phyloP scores from a whole-genome alignment of 2,113 vertebrate genomes.

The Pelvicachromis taeniatus region DNA sequence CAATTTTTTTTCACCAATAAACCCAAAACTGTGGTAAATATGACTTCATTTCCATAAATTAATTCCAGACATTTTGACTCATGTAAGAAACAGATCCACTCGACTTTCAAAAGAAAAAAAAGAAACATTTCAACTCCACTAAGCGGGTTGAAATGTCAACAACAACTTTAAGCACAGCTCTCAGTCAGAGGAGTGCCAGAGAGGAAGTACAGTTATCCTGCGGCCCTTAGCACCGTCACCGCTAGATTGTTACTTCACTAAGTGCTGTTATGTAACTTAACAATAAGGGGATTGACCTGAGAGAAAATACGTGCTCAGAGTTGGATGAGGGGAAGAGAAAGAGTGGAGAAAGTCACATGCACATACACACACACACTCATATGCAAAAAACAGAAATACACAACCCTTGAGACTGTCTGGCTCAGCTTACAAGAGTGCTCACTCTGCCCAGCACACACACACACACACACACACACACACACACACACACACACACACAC shows the following conservation, averaged over 20 bases:
- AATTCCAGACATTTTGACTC: slow-evolving; percentile 33
- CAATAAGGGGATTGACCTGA: slow-evolving; percentile 48
- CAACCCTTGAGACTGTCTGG: slow-evolving; percentile 16
- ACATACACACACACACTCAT: not conserved
- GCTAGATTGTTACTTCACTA: slow-evolving; percentile 41
- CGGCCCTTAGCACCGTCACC: not conserved
- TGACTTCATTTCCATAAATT: slow-evolving; percentile 46
- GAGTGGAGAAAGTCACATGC: slow-evolving; percentile 2
- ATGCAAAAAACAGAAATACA: not conserved
- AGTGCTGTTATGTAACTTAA: slow-evolving; percentile 56
- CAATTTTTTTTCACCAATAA: not conserved
- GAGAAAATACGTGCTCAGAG: slow-evolving; percentile 28
- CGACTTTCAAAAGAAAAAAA: slow-evolving; percentile 4
- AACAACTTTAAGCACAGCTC: slow-evolving; percentile 44
- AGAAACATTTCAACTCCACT: not conserved
- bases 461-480: not conserved
- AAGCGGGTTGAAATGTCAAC: slow-evolving; percentile 47
- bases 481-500: no score
- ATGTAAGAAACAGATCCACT: slow-evolving; percentile 13
- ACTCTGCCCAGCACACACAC: not conserved
- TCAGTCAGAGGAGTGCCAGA: slow-evolving; percentile 22
- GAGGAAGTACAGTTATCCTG: slow-evolving; percentile 46
- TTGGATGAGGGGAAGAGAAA: slow-evolving; percentile 12
- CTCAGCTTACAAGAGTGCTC: not conserved
- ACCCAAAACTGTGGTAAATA: not conserved